phyloP scores from a whole-genome alignment of 2,888 invertebrate species.

The Agelastica alni region DNA sequence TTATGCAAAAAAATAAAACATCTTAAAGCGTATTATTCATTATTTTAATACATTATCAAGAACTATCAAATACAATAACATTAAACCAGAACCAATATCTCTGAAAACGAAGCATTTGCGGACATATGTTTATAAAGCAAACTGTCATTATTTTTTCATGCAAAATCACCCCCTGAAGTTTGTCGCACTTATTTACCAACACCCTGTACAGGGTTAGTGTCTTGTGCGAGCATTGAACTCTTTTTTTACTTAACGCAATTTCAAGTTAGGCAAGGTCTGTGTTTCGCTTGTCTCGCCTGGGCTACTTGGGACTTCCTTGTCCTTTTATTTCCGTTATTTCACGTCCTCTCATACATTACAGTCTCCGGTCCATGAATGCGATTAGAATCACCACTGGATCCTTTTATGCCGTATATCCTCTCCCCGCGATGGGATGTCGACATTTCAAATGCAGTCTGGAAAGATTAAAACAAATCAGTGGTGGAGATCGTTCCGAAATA shows the following conservation, averaged over 20 bases:
- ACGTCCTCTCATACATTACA: constrained; percentile 18
- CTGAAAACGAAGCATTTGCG: too few species aligned
- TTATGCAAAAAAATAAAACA: too few species aligned
- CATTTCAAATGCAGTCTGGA: constrained; percentile 9
- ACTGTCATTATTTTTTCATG: too few species aligned
- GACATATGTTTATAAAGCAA: too few species aligned
- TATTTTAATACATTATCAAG: too few species aligned
- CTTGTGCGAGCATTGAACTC: constrained; percentile 23
- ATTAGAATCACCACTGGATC: constrained; percentile 26
- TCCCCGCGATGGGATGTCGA: constrained; percentile 15
- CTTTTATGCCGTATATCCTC: constrained; percentile 28
- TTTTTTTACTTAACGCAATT: constrained; percentile 10
- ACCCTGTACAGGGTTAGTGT: too few species aligned
- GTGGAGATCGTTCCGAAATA: too few species aligned
- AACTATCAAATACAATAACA: too few species aligned
- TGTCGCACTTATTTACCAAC: too few species aligned
- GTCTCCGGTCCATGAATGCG: constrained; percentile 22
- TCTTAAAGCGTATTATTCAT: too few species aligned
- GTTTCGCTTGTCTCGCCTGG: constrained; percentile 15
- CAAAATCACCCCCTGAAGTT: too few species aligned
- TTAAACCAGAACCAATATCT: too few species aligned
- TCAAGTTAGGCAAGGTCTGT: constrained; percentile 25
- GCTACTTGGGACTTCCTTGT: constrained; percentile 28
- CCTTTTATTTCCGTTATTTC: constrained; percentile 30
- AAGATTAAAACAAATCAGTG: constrained; percentile 10